These are phyloP conservation scores for Plecturocebus donacophilus DNA, from an alignment of 2,113 vertebrate species.

Conservation along the genomic window DNA sequence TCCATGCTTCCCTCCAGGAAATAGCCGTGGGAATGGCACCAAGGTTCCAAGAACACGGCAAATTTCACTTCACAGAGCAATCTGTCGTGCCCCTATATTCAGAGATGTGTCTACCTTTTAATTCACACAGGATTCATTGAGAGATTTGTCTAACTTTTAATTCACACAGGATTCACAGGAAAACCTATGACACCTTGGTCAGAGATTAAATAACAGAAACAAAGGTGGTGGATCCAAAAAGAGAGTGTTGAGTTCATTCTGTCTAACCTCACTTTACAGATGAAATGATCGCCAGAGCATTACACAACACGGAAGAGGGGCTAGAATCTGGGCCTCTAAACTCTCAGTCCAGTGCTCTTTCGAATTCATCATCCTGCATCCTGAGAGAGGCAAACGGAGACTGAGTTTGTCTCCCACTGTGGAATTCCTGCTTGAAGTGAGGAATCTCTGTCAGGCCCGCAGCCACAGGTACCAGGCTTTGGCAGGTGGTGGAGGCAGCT, in stretches of 20 bases:
- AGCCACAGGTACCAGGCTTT: neutral
- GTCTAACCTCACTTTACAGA: neutral
- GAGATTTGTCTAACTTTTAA: neutral
- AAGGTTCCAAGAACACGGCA: neutral
- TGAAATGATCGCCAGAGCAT: neutral
- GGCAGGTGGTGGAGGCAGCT: neutral
- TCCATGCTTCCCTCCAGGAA: neutral
- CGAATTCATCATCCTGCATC: neutral
- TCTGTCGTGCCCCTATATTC: neutral
- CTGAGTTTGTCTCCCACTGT: neutral
- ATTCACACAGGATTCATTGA: neutral
- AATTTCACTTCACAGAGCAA: neutral
- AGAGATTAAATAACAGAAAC: neutral
- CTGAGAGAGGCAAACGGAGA: neutral
- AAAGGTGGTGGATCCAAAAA: neutral
- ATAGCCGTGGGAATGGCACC: neutral
- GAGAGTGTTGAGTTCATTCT: neutral
- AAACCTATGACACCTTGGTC: neutral
- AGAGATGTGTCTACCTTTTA: neutral
- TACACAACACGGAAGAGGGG: fast-evolving
- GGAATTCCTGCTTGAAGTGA: neutral
- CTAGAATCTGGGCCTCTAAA: neutral
- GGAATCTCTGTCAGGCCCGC: neutral
- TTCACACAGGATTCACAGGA: neutral
- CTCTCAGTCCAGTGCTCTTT: neutral